A percentile compares a stretch with the other conserved stretches of the same genome.
Evolutionary conservation across 2,113 vertebrate species (phyloP).

Genomic region (Triplophysa dalaica): DNA sequence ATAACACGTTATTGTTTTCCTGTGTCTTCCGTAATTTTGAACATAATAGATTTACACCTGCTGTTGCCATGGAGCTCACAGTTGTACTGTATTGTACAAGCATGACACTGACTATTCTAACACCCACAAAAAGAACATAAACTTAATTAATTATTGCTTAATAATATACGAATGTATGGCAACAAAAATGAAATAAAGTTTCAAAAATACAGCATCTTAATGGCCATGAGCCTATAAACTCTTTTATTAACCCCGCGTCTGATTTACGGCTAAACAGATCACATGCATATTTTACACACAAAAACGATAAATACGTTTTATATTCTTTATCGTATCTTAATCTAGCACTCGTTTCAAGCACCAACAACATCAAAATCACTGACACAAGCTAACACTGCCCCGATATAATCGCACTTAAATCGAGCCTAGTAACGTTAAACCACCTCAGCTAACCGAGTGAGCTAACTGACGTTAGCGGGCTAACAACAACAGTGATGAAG

Average conservation of each 20-base stretch:
- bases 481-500: slow-evolving; percentile 22
- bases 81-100: neutral
- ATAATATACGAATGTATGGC: too few relatives aligned
- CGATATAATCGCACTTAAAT: neutral
- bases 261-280: neutral
- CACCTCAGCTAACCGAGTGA: slow-evolving; percentile 5
- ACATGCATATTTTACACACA: neutral
- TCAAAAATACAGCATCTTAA: neutral
- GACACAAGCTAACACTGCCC: neutral
- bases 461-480: slow-evolving; percentile 23
- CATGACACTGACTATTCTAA: neutral
- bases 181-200: neutral
- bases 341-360: neutral
- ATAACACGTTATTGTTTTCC: too few relatives aligned
- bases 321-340: neutral
- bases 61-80: neutral
- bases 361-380: neutral
- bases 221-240: neutral
- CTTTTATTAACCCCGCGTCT: neutral
- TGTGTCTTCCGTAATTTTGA: too few relatives aligned
- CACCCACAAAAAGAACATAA: neutral
- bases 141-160: neutral
- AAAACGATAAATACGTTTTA: neutral
- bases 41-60: neutral
- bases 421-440: too few relatives aligned